Evolutionary conservation across 2,113 vertebrate genomes (phyloP).

Genomic region (Panthera uncia): DNA sequence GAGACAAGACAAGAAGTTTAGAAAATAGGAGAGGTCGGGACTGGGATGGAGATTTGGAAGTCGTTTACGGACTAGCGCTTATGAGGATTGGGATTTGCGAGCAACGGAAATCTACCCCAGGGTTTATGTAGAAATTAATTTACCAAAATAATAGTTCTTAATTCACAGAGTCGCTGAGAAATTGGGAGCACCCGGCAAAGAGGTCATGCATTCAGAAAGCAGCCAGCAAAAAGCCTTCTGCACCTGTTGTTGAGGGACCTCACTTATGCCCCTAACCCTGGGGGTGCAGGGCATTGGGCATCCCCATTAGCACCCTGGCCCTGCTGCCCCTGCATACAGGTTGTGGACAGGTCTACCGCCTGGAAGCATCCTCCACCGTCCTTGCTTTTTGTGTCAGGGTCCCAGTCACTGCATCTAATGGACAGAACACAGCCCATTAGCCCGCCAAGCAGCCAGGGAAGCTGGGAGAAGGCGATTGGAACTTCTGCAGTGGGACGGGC

Average conservation of each 20-base stretch:
- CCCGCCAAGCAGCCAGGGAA: not conserved
- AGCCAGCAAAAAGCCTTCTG: not conserved
- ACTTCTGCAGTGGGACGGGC: not conserved
- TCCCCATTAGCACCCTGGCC: no score
- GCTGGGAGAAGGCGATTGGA: accelerated
- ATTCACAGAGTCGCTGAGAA: not conserved
- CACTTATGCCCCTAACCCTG: not conserved
- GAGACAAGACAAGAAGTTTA: not conserved
- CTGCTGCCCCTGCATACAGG: accelerated
- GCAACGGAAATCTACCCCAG: not conserved
- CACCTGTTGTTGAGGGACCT: not conserved
- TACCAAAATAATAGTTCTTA: not conserved
- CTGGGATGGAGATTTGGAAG: not conserved
- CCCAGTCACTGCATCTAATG: not conserved
- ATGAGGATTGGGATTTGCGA: not conserved
- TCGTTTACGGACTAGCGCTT: not conserved
- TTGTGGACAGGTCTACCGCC: not conserved
- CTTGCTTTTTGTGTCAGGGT: not conserved
- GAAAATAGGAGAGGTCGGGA: not conserved
- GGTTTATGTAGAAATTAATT: not conserved
- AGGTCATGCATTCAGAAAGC: not conserved
- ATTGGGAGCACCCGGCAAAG: not conserved
- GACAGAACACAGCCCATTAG: not conserved
- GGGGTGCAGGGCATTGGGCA: accelerated
- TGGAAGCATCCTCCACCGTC: not conserved